Conservation (phyloP, 1,140 invertebrate species). For the Aphis gossypii region DNA sequence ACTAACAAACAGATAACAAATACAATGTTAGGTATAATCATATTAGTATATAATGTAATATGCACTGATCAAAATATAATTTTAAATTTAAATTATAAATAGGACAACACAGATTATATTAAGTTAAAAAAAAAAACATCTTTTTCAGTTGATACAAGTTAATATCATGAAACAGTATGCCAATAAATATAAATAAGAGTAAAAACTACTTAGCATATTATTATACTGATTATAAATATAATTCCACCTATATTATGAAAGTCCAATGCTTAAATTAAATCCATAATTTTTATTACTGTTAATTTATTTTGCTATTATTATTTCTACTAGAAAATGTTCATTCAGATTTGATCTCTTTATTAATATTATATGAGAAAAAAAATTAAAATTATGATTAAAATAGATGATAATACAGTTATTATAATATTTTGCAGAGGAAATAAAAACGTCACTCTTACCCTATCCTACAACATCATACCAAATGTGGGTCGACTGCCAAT, state of each 20-base stretch:
- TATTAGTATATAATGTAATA: slow-evolving; percentile 1
- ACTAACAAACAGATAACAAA: slow-evolving; percentile 27
- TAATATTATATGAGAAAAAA: background rate
- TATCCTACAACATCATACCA: slow-evolving; percentile 98
- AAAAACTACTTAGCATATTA: background rate
- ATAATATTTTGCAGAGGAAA: slow-evolving; percentile 78
- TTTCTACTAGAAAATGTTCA: background rate
- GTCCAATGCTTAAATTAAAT: background rate
- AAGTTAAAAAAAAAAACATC: background rate
- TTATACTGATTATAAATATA: background rate
- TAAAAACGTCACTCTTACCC: slow-evolving; percentile 89
- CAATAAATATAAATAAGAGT: background rate
- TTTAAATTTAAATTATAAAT: background rate
- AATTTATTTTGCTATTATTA: background rate
- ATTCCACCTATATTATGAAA: background rate
- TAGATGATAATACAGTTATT: slow-evolving; percentile 18
- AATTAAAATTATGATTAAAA: slow-evolving; percentile 30
- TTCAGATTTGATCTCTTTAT: background rate
- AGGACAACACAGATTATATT: background rate
- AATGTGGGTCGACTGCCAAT: slow-evolving; percentile 94
- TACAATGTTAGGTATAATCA: background rate
- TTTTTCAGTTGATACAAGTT: background rate
- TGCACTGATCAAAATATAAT: background rate
- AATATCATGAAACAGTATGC: background rate
- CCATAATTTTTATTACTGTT: background rate